Evolutionary conservation across 2,797 vertebrate genomes (phyloP), one percentile per base, ranked within the genome.

Genomic region (Acropternis orthonyx): DNA sequence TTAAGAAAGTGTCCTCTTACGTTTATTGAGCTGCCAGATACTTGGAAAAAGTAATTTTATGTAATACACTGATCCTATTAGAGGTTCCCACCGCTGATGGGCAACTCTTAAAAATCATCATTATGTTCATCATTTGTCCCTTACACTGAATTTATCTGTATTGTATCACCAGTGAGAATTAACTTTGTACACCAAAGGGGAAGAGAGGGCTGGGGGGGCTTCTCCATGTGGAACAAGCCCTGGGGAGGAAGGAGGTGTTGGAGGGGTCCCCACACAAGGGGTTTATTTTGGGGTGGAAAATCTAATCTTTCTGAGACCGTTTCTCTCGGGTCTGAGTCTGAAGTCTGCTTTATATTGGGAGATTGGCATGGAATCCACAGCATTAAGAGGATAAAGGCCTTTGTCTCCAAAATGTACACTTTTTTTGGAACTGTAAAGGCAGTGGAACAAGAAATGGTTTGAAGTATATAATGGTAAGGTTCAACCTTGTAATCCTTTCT

Each of bases 301-400:
- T 88, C 75, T 68, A 55, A 91, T 94, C 91, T 92, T 96, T 81
- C 72, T 1, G 7, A 93, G 85, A 17, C 85, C 55, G 8, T 93
- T 97, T 59, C 93, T 91, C 92, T 66, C 75, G 87, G 79, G 92
- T 55, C 12, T 84, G 2, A 76, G 80, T 79, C 92, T 92, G 93
- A 78, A 91, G 91, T 78, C 95, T 96, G 93, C 89, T 97, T 96
- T 93, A 3, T 92, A 73, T 69, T 89, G 96, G 79, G 91, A 93
- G 95, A 93, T 91, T 94, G 95, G 96, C 95, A 75, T 92, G 89
- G 94, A 95, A 96, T 91, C 95, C 79, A 80, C 69, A 75, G 87
- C 85, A 89, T 72, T 91, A 86, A 78, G 85, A 88, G 87, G 91
- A 94, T 93, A 93, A 92, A 93, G 92, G 82, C 95, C 76, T 94